These are phyloP conservation scores for Pelmatolapia mariae DNA, from an alignment of 2,113 vertebrate genomes.

Conservation along the genomic window DNA sequence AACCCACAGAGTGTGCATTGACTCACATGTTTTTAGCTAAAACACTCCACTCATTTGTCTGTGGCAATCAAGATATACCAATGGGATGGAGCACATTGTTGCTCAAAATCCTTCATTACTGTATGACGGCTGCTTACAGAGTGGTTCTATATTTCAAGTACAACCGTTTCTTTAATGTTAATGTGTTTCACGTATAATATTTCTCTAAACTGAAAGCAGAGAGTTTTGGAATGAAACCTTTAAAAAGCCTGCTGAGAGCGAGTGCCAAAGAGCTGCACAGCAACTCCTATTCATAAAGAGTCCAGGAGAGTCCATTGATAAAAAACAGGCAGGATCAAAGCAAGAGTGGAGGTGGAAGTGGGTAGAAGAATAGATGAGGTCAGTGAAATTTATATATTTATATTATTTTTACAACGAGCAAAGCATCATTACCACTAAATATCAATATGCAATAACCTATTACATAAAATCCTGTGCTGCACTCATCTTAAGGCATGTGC, in stretches of 20 bases:
- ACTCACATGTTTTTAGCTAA: background rate
- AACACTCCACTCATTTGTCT: background rate
- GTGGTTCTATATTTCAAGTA: background rate
- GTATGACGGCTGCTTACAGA: background rate
- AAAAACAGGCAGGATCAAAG: constrained; percentile 34
- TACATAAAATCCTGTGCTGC: background rate
- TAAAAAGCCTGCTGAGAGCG: background rate
- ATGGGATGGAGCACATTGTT: background rate
- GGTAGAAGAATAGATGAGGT: constrained; percentile 35
- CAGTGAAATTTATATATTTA: constrained; percentile 12
- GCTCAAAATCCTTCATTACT: background rate
- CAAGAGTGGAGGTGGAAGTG: background rate
- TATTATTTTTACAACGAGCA: background rate
- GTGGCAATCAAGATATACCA: background rate
- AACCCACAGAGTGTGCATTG: background rate
- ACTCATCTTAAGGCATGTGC: background rate
- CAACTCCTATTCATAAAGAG: constrained; percentile 25
- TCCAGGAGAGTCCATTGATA: constrained; percentile 39
- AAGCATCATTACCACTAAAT: background rate
- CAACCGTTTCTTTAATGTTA: background rate
- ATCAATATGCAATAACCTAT: background rate
- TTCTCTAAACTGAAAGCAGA: background rate
- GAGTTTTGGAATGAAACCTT: constrained; percentile 11
- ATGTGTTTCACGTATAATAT: background rate
- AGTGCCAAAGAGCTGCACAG: constrained; percentile 25